phyloP scores from a whole-genome alignment of 1,140 invertebrate genomes.

The Tetramorium parvispinum region DNA sequence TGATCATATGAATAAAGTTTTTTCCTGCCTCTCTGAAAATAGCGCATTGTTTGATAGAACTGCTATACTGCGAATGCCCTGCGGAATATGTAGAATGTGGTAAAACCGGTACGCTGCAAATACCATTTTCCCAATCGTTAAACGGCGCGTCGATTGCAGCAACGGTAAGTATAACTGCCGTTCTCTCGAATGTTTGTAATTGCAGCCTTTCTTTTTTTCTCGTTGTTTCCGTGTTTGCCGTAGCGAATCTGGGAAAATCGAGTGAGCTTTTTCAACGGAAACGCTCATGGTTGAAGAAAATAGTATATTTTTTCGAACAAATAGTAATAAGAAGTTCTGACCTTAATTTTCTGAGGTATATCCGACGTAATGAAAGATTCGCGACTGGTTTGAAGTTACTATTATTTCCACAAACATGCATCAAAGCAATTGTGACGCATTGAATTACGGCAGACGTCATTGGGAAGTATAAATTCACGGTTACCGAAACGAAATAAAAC shows the following conservation, averaged over 20 bases:
- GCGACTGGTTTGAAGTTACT: constrained; percentile 36
- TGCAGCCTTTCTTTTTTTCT: constrained; percentile 28
- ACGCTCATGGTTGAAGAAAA: neutral
- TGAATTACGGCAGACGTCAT: constrained; percentile 47
- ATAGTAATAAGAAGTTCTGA: constrained; percentile 43
- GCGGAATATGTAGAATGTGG: constrained; percentile 40
- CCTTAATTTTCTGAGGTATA: neutral
- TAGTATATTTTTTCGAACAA: constrained; percentile 50
- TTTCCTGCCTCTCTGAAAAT: neutral
- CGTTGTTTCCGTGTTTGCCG: neutral
- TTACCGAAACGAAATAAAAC: constrained; percentile 32
- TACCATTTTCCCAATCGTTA: constrained; percentile 43
- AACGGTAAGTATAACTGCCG: constrained; percentile 42
- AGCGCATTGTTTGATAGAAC: neutral
- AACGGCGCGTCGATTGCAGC: constrained; percentile 37
- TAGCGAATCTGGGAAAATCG: neutral
- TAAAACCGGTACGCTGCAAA: constrained; percentile 28
- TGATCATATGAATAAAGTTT: constrained; percentile 13
- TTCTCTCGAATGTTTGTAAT: constrained; percentile 42
- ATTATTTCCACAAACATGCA: constrained; percentile 32
- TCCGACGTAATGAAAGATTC: neutral
- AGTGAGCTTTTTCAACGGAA: constrained; percentile 20
- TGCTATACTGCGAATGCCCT: neutral
- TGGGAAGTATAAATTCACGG: neutral
- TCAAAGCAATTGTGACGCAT: neutral